Evolutionary conservation across 2,888 invertebrate genomes (phyloP), one percentile per base, ranked within the genome.

Genomic region (Branchipolynoe longqiensis): DNA sequence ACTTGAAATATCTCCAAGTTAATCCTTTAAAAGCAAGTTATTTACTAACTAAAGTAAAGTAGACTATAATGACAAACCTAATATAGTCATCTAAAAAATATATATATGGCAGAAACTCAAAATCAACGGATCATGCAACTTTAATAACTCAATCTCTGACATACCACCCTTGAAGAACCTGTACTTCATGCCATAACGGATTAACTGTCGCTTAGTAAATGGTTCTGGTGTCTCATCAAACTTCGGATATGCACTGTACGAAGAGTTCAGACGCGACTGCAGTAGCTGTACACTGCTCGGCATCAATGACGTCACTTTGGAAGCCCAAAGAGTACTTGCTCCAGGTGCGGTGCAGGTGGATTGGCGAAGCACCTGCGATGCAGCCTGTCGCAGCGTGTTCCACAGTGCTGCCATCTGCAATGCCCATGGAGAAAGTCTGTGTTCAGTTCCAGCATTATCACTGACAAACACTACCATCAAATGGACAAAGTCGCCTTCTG

Each of bases 161-260:
- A 18, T 64, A 87, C 87, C 87, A 73, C 83, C 83, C 28, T 38
- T 78, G 54, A 41, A 83, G 36, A 83, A 59, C 56, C 73, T 88
- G 69, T 85, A 41, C 28, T 86, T 59, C 54, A 87, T 86, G 0
- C 84, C 84, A 73, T 73, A 28, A 31, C 84, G 84, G 28, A 84
- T 85, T 25, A 62, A 38, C 31, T 54, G n/a, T 41, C 81, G 81
- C 28, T 78, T 25, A 40, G 38, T 86, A 54, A 85, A 87, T n/a
- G 87, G 86, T 4, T 86, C 84, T 33, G 58, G 84, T 2, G 87
- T 84, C 28, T 40, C 78, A 12, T 86, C 78, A 40, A 83, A 86
- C 38, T 81, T 73, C 38, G 87, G 86, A 40, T 86, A 86, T 14
- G 87, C 74, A 33, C 85, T 59, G 56, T 87, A 86, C 14, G 78